Conservation (phyloP, 2,888 invertebrate species). For the Netelia virgata region DNA sequence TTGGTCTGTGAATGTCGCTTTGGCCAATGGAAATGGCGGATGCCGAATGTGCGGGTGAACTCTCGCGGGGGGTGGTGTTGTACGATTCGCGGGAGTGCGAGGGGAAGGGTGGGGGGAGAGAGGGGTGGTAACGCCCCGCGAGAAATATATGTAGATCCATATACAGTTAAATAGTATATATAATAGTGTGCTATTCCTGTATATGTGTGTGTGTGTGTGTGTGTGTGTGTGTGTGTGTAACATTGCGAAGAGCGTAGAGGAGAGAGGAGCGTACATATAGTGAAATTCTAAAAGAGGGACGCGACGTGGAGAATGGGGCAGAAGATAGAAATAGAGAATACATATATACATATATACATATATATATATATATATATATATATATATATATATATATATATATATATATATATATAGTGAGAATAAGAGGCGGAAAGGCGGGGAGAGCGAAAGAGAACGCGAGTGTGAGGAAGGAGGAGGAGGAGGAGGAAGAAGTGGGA, state of each 20-base stretch:
- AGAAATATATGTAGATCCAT: conserved; percentile 41
- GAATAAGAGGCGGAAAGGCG: conserved; percentile 61
- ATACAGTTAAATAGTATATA: not conserved
- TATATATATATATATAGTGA: conserved; percentile 51
- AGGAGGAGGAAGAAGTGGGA: conserved; percentile 57
- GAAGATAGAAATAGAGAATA: conserved; percentile 64
- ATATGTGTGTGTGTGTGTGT: conserved; percentile 59
- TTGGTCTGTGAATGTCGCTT: conserved; percentile 84
- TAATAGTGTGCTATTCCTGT: conserved; percentile 21
- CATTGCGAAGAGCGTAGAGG: conserved; percentile 48
- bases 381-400: conserved; percentile 55
- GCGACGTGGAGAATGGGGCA: conserved; percentile 33
- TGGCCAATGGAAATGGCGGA: conserved; percentile 83
- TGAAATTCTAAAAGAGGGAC: conserved; percentile 51
- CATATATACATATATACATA: conserved; percentile 57
- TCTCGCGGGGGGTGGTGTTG: conserved; percentile 72
- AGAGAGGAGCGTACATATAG: conserved; percentile 22
- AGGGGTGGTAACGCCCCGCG: conserved; percentile 81
- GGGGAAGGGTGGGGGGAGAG: conserved; percentile 65
- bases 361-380: conserved; percentile 55
- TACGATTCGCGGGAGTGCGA: conserved; percentile 55
- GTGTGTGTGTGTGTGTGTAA: conserved; percentile 60
- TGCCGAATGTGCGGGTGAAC: conserved; percentile 79
- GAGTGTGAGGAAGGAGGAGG: conserved; percentile 72
- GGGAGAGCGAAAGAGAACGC: conserved; percentile 70